Conservation (phyloP, 2,113 vertebrate genomes). For the Psittacara wagleri region DNA sequence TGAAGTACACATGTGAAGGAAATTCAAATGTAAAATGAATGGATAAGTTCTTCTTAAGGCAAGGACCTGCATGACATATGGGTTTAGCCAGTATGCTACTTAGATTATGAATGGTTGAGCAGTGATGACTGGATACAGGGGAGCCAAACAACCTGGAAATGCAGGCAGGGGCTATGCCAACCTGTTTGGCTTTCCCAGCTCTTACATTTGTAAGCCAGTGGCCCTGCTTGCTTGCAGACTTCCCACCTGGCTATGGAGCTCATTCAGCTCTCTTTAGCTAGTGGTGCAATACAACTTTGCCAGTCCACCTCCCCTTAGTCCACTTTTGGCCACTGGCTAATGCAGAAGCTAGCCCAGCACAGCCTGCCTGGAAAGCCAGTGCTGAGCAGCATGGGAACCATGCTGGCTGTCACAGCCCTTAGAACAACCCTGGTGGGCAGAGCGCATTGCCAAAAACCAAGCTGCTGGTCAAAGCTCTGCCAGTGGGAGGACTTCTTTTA, state of each 20-base stretch:
- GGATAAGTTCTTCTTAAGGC: not conserved
- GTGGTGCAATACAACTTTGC: accelerated
- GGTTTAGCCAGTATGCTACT: accelerated
- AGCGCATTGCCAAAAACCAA: not conserved
- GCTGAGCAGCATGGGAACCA: not conserved
- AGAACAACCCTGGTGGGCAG: accelerated
- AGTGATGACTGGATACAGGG: not conserved
- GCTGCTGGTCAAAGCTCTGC: not conserved
- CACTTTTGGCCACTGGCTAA: not conserved
- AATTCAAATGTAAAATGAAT: not conserved
- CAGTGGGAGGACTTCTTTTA: not conserved
- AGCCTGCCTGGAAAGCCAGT: not conserved
- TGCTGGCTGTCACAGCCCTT: not conserved
- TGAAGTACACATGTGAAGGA: not conserved
- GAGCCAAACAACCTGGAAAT: not conserved
- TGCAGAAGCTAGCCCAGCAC: not conserved
- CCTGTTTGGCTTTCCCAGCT: not conserved
- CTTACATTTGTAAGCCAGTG: not conserved
- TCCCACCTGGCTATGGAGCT: not conserved
- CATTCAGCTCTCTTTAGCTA: not conserved
- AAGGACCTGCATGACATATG: accelerated
- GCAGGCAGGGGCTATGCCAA: not conserved
- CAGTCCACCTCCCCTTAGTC: not conserved
- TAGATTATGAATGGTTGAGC: not conserved
- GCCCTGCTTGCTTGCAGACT: not conserved